Base-by-base conservation (phyloP, 2,797 vertebrate genomes). In the Hypotaenidia okinawae region DNA sequence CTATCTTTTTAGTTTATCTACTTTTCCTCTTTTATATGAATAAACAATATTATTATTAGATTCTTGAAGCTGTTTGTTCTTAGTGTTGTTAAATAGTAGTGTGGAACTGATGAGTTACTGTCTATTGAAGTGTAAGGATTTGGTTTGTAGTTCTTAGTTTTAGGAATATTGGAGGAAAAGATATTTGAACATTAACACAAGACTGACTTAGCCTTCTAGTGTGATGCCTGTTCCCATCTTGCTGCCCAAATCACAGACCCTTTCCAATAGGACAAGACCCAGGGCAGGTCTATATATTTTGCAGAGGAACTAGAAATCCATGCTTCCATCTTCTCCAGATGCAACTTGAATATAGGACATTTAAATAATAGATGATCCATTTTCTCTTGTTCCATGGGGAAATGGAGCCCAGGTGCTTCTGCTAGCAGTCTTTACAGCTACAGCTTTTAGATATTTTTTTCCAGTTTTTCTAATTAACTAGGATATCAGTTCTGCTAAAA, bases 11-110 rank as follows among this genome's bases (percentile, higher is more conserved):
- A 41, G 55, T 96, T 61, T 96, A 88, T 59, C 73, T 96, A 41
- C 70, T 47, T 19, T 94, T 78, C 69, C 55, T 95, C 54, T 97
- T 93, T 92, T 94, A 54, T 41, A 94, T 95, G 69, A 97, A 94
- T 96, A 87, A 96, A 94, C 25, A 89, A 52, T 67, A 59, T 95
- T 92, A 76, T 80, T 91, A 92, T 90, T 95, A 95, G 41, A 90
- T 92, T 95, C 67, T 74, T 94, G 93, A 95, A 95, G 41, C 17
- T 89, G 66, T 84, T 89, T 94, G 2, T 93, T 87, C 45, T 91
- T 64, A 94, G 67, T 84, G 70, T 94, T 79, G 63, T 92, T 79
- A 85, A 74, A 81, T 58, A 80, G 24, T 70, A 22, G 41, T 52
- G 64, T 4, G 22, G 82, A 94, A 49, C 24, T 15, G 5, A 63